Base-by-base conservation (phyloP, 2,113 vertebrate species). In the Hypomesus transpacificus region DNA sequence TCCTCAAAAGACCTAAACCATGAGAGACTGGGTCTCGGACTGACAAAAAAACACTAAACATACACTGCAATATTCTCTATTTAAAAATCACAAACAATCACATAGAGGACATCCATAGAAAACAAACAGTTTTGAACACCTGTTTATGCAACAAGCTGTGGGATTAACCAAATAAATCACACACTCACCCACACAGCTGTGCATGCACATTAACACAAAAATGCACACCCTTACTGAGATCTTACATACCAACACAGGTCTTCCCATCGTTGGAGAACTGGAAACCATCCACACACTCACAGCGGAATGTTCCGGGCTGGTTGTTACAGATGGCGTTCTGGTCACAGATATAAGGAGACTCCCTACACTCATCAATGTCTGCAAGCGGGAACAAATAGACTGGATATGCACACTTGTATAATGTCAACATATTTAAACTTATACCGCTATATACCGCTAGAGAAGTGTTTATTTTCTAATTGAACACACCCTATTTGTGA, bases 331-430 rank as follows among this genome's bases (percentile, higher is more conserved):
- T 1, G 0, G 93, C 83, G 0, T 94, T 86, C 54, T 71, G 77
- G 7, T 94, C 94, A 70, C 96, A 98, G 0, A 91, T 72, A 0
- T 60, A 84, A 0, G 87, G 87, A 0, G 89, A 90, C 51, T 94
- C 93, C 1, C 73, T 70, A 72, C 96, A 98, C 76, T 98, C 96
- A 14, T 98, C 92, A 1, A 94, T 56, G 70, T 98, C 96, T 98
- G 77, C 2, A 22, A 28, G 18, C 61, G 34, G 14, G 31, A 14
- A 31, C 28, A 31, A 14, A 34, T 1, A n/a, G 4, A 34, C 26
- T 20, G 39, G 39, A 46, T 46, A 46, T 46, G 39, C 2, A 46
- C 39, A 46, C 39, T 46, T 46, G 39, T 13, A 46, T 46, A 9
- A 46, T 46, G 39, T 46, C 2, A 11, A 46, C 39, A 11, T 46